Conservation (phyloP, 1,140 invertebrate species). For the Drosophila rufa region DNA sequence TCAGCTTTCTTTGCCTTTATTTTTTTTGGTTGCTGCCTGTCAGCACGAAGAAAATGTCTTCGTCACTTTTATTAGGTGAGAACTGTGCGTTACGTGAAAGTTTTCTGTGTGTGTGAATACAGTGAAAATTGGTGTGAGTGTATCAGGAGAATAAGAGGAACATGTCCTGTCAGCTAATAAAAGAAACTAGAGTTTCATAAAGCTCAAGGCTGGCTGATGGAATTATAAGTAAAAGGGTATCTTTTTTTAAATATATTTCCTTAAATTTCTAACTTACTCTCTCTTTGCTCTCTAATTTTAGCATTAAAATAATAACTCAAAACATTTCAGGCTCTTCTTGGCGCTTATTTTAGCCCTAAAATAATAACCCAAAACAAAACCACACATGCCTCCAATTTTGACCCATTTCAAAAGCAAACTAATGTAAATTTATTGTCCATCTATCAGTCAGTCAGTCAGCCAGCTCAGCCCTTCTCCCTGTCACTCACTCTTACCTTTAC, state of each 20-base stretch:
- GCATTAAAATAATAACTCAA: background rate
- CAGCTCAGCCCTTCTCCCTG: slow-evolving; percentile 6
- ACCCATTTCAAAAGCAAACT: slow-evolving; percentile 16
- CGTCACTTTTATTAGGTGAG: slow-evolving; percentile 59
- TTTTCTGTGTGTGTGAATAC: slow-evolving; percentile 8
- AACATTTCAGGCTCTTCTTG: too few relatives aligned
- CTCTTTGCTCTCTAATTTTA: too few relatives aligned
- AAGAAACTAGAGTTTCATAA: slow-evolving; percentile 2
- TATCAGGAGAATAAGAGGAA: background rate
- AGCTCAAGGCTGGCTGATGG: too few relatives aligned
- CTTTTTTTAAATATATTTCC: too few relatives aligned
- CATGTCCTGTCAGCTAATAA: slow-evolving; percentile 3
- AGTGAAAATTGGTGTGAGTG: slow-evolving; percentile 14
- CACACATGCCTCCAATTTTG: background rate
- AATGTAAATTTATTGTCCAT: slow-evolving; percentile 34
- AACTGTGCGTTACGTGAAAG: slow-evolving; percentile 29
- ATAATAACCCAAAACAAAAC: background rate
- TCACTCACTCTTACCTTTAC: slow-evolving; percentile 39
- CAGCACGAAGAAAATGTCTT: slow-evolving; percentile 57
- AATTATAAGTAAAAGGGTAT: too few relatives aligned
- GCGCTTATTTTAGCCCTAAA: background rate
- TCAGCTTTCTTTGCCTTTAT: slow-evolving; percentile 6
- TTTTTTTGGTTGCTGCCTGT: slow-evolving; percentile 28
- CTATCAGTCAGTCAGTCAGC: slow-evolving; percentile 6
- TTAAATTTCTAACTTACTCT: too few relatives aligned